phyloP scores from a whole-genome alignment of 2,888 invertebrate genomes.

The Leptogaster cylindrica region DNA sequence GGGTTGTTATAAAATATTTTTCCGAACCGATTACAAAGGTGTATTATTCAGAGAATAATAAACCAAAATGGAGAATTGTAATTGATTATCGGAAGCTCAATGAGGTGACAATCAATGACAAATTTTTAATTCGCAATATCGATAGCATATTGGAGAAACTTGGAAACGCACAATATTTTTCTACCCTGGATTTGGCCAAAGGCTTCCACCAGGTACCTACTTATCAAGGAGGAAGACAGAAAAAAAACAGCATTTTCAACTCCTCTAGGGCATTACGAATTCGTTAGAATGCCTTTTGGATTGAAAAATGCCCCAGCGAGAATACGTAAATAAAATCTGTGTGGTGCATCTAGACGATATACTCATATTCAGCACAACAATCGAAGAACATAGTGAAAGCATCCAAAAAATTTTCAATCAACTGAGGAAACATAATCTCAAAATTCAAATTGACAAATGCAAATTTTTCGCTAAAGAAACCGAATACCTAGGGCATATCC shows the following conservation, averaged over 20 bases:
- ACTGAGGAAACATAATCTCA: neutral
- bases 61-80: neutral
- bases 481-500: slow-evolving; percentile 51
- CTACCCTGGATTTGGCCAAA: neutral
- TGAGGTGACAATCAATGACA: neutral
- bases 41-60: neutral
- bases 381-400: slow-evolving; percentile 2
- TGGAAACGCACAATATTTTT: neutral
- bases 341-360: slow-evolving; percentile 7
- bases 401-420: slow-evolving; percentile 11
- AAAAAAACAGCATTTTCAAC: neutral
- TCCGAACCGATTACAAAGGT: too few relatives aligned
- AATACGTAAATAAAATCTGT: slow-evolving; percentile 5
- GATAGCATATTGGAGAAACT: slow-evolving; percentile 3
- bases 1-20: too few relatives aligned
- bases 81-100: slow-evolving; percentile 1
- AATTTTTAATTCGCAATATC: neutral
- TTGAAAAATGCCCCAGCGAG: slow-evolving; percentile 7
- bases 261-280: neutral
- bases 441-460: slow-evolving; percentile 31
- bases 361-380: slow-evolving; percentile 19
- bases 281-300: neutral
- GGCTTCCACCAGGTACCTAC: neutral
- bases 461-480: slow-evolving; percentile 50
- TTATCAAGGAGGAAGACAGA: slow-evolving; percentile 6